phyloP scores from a whole-genome alignment of 2,888 invertebrate genomes.

The Heterodera filipjevi region DNA sequence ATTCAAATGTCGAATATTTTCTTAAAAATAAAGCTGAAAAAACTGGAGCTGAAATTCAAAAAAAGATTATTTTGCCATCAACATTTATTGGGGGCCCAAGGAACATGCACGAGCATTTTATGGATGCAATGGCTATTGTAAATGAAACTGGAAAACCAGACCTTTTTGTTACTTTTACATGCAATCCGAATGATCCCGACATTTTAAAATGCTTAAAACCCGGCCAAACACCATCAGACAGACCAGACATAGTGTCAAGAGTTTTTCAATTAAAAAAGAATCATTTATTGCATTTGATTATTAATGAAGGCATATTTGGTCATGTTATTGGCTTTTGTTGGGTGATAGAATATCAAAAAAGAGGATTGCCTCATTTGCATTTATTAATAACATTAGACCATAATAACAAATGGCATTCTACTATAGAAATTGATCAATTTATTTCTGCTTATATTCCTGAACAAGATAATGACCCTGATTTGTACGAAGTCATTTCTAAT shows the following conservation, averaged over 20 bases:
- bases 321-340: neutral
- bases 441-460: neutral
- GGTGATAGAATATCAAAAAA: neutral
- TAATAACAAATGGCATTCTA: neutral
- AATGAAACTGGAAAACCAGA: neutral
- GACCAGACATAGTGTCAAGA: neutral
- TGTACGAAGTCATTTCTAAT: neutral
- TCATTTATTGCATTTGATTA: neutral
- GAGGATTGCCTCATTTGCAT: neutral
- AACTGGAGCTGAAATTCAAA: neutral
- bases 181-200: neutral
- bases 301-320: neutral
- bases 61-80: neutral
- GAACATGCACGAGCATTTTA: slow-evolving; percentile 11
- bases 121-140: slow-evolving; percentile 20
- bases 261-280: neutral
- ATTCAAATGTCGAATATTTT: neutral
- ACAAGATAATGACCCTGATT: neutral
- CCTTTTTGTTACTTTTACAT: neutral
- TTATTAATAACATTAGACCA: neutral
- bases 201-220: neutral
- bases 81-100: slow-evolving; percentile 1
- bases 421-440: neutral
- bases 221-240: neutral
- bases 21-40: neutral